These are phyloP conservation scores for Ctenoplectra terminalis DNA, from an alignment of 1,140 invertebrate species.

Conservation along the genomic window DNA sequence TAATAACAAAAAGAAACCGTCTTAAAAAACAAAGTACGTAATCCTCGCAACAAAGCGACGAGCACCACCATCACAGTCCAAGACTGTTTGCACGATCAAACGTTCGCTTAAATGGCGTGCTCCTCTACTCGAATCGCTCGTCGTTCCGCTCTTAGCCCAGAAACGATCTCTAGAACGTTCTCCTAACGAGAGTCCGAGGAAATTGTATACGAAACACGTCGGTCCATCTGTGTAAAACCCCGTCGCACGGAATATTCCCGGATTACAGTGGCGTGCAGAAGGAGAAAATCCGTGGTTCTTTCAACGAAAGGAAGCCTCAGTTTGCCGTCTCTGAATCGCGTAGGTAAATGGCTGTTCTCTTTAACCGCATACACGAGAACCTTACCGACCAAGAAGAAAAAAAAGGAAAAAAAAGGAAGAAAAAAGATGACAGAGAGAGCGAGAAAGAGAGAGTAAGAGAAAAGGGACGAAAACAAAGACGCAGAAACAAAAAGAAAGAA, in stretches of 20 bases:
- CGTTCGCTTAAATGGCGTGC: constrained; percentile 12
- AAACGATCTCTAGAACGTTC: neutral
- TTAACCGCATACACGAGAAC: constrained; percentile 33
- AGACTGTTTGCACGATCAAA: constrained; percentile 28
- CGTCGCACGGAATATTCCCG: constrained; percentile 12
- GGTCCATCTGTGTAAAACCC: neutral
- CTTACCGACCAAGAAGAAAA: constrained; percentile 11
- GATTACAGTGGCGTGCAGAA: constrained; percentile 11
- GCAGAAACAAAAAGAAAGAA: no score
- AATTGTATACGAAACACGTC: constrained; percentile 29
- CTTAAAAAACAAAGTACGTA: neutral
- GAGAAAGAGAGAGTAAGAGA: neutral
- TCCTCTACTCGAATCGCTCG: neutral
- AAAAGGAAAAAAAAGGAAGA: neutral
- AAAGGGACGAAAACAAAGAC: neutral
- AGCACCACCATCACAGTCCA: neutral
- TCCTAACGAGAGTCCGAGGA: constrained; percentile 12
- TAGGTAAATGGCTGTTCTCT: constrained; percentile 64
- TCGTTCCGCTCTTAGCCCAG: constrained; percentile 2
- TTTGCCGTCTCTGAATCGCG: constrained; percentile 57
- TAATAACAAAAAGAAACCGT: neutral
- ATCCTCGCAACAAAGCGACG: neutral
- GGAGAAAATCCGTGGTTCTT: constrained; percentile 23
- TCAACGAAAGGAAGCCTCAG: constrained; percentile 27
- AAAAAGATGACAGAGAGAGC: neutral